Evolutionary conservation across 2,797 vertebrate genomes (phyloP), one percentile per base, ranked within the genome.

Genomic region (Microchirus variegatus): DNA sequence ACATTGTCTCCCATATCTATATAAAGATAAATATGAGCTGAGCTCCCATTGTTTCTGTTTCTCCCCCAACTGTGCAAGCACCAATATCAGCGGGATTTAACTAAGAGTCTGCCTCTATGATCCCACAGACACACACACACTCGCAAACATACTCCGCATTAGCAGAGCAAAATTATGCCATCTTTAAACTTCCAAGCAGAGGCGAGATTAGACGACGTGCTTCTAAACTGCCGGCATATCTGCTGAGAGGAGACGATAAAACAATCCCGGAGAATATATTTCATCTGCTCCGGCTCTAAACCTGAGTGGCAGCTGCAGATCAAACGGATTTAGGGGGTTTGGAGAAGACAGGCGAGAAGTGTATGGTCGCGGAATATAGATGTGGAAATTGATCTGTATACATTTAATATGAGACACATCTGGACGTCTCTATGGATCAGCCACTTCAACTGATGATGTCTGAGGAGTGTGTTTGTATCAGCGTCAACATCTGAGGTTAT

Each of bases 261-360:
- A 67, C n/a, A 35, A 61, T 54, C 52, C 55, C 38, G 0, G 0
- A 45, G 31, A 66, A 50, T 65, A 50, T 65, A 61, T 76, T 71
- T 62, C 35, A 22, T 15, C 45, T n/a, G n/a, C 50, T 68, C 15
- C 2, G 10, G 9, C 60, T 49, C 60, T 60, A 71, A 82, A 77
- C 10, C 73, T 75, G 73, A 79, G 73, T 79, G 73, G 47, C 73
- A 82, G 73, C 49, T 65, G 51, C 14, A 1, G 61, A 64, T 82
- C 70, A 50, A 56, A 63, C n/a, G 70, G 70, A 77, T 77, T 79
- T 72, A 60, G 1, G 4, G 53, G 53, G 58, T 44, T 67, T 53
- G 13, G 45, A 50, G 71, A 51, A 40, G 52, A 31, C 8, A 0
- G 44, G 44, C 16, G 18, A 31, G n/a, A 71, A 56, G 58, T 74